Base-by-base conservation (phyloP, 2,113 vertebrate species). In the Oreochromis aureus region DNA sequence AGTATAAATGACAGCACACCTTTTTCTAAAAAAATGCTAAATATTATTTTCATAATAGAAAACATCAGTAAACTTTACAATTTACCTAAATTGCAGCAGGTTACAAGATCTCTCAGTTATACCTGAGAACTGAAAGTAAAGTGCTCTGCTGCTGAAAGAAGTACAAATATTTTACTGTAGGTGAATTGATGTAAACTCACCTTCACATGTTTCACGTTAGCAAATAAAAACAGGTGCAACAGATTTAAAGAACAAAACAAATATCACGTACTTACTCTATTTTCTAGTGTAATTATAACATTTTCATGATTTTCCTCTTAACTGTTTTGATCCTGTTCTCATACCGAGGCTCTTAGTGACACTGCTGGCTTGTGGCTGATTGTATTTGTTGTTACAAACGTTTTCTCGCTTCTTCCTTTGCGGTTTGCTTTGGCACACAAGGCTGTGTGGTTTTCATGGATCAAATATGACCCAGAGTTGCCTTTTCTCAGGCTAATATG, bases 81-180 rank as follows among this genome's bases (percentile, higher is more conserved):
- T 41, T 41, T 10, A 10, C 10, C 39, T 5, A 32, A 32, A 32
- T 6, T 32, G 61, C 61, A 66, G 34, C 10, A 66, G 6, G 1
- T 66, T 22, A 13, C 34, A n/a, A 0, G 0, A 3, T 2, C 18
- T 66, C 32, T 39, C 59, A n/a, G 32, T 66, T 39, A 39, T n/a
- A 39, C 19, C 1, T 0, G 10, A n/a, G 59, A 66, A 66, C 61
- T 66, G 36, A 39, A 39, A 39, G 8, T 39, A 39, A 39, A 39
- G 3, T 3, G 61, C 1, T 63, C 59, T 63, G 16, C 59, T 36
- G 32, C 18, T 2, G 32, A 36, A 63, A 63, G 18, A 63, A 63
- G 59, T 63, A 63, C 10, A n/a, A 63, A 7, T 63, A 63, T 63
- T 63, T 63, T 0, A 66, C 3, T 13, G 61, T 3, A 5, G 34